Base-by-base conservation (phyloP, 1,140 invertebrate genomes). In the Cheumatopsyche charites region DNA sequence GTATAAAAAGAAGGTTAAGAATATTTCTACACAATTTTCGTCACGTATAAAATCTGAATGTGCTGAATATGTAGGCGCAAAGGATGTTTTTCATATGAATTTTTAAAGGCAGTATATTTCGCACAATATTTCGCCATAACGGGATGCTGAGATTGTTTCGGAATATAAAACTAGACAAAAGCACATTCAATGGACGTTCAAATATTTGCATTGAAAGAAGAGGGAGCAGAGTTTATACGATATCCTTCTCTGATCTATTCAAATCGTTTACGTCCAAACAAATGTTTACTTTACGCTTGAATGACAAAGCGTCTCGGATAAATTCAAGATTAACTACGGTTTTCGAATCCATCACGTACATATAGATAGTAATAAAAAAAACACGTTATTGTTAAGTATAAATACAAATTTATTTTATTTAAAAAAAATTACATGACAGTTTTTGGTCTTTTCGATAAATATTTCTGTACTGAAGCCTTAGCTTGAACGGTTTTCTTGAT, bases 371-470 rank as follows among this genome's bases (percentile, higher is more conserved):
- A 13, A 47, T 6, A 47, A 47, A 13, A 47, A 47, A 47, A 42
- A n/a, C n/a, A 6, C 41, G 5, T 42, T 42, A 12, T 5, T 42
- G 12, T 42, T 42, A 42, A 42, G 12, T 42, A 6, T 42, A 12
- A 42, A 42, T 12, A 42, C 13, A 7, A 47, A 7, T 47, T 47
- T 15, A 47, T 47, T 47, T 6, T 47, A 47, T 7, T 47, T 47
- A 47, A 7, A 19, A 58, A 19, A 62, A 62, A 29, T 62, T 62
- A 62, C 61, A 62, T 62, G 6, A 26, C 36, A 36, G 23, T 62
- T 47, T 52, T 6, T n/a, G 89, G 88, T 49, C 89, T 85, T 71
- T 86, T 87, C 63, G 86, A 87, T 15, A 91, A 81, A 87, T 89
- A 91, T 11, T 79, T 82, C 74, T 90, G 90, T 71, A 91, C 87